Base-by-base conservation (phyloP, 2,888 invertebrate genomes). In the Cotesia congregata region DNA sequence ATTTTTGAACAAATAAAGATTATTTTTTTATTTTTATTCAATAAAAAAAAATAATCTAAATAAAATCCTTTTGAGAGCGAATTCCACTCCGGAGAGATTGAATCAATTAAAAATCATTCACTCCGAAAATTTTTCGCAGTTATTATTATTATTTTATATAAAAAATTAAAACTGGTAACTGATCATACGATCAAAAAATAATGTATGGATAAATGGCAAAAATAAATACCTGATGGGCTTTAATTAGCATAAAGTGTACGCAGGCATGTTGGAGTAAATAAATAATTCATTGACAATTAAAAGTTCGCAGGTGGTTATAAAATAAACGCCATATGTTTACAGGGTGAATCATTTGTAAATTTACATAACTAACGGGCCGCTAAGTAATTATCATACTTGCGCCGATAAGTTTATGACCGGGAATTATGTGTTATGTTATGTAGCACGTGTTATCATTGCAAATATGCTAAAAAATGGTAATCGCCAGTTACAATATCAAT, bases 271-370 rank as follows among this genome's bases (percentile, higher is more conserved):
- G 50, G 20, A 17, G 75, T 71, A 78, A 83, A 85, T 86, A 83
- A 86, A 86, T 86, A 85, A 86, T 86, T 86, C 85, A 86, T 86
- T 80, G 83, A 85, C 85, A 84, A 83, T 84, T 84, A 85, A 80
- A 79, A 81, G 82, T 83, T 84, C 83, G 85, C 87, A 87, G 87
- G 87, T 87, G 87, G 86, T 85, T 84, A 82, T 80, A 82, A 82
- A 83, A 82, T 85, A 85, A 84, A 74, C 79, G 78, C 83, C 87
- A 87, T 87, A 87, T 87, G 87, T 84, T 85, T 81, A 81, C 78
- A 79, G 78, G 84, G 84, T 88, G 88, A 88, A 88, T 88, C 88
- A 88, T 87, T 83, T 84, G 80, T 83, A 81, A 84, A 86, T 86
- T 86, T 85, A 82, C 85, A 86, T 87, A 86, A 83, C 84, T 83